phyloP scores from a whole-genome alignment of 2,888 invertebrate species.

The Megalurothrips usitatus region DNA sequence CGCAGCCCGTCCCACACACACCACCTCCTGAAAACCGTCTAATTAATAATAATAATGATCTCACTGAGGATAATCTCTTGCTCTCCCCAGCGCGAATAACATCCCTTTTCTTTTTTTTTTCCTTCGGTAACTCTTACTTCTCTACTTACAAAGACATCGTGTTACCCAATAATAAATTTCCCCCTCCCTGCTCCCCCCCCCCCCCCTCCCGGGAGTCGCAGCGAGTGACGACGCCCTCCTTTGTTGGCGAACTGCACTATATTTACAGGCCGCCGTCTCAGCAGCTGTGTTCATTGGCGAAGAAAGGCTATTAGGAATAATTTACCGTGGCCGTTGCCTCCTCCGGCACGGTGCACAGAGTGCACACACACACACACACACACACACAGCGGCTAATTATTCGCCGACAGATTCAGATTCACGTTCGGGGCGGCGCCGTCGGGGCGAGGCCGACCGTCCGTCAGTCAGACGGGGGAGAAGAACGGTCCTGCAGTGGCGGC shows the following conservation, averaged over 20 bases:
- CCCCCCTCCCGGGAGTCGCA: background rate
- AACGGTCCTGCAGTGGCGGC: background rate
- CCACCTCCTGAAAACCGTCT: no score
- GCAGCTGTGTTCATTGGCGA: constrained; percentile 19
- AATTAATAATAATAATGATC: no score
- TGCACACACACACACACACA: no score
- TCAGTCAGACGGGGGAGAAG: background rate
- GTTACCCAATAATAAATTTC: no score
- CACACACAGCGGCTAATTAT: background rate
- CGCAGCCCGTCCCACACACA: no score
- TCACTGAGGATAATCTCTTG: no score
- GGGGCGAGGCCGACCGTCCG: background rate
- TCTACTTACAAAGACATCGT: no score
- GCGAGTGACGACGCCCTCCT: background rate
- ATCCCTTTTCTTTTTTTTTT: no score
- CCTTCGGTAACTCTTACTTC: no score
- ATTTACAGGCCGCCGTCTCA: constrained; percentile 3
- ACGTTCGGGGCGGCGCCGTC: background rate
- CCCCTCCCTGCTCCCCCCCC: background rate
- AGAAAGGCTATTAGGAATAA: constrained; percentile 23
- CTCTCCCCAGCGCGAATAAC: no score
- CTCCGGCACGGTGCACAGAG: background rate
- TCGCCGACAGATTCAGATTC: constrained; percentile 7
- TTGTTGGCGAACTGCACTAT: constrained; percentile 9
- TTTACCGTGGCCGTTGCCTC: background rate